Evolutionary conservation across 2,113 vertebrate species (phyloP).

Genomic region (Coregonus clupeaformis): DNA sequence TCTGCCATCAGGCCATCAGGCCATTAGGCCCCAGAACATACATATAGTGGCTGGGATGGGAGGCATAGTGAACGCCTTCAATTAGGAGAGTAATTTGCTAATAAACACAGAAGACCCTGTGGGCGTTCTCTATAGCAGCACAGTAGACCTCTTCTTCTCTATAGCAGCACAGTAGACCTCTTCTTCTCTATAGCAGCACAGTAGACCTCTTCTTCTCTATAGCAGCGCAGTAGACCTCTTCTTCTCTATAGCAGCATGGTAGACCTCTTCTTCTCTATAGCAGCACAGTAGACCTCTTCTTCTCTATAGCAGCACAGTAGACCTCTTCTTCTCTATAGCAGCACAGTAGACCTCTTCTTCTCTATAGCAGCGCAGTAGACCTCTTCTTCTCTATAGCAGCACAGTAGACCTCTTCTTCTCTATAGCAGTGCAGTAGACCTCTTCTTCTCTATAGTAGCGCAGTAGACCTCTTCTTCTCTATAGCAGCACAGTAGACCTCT

Average conservation of each 20-base stretch:
- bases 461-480: too few species aligned
- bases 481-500: slow-evolving; percentile 41
- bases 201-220: slow-evolving; percentile 30
- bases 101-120: slow-evolving; percentile 67
- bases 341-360: background rate
- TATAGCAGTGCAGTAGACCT: slow-evolving; percentile 42
- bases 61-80: slow-evolving; percentile 56
- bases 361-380: slow-evolving; percentile 38
- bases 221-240: background rate
- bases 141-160: too few species aligned
- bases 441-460: slow-evolving; percentile 6
- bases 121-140: slow-evolving; percentile 40
- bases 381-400: slow-evolving; percentile 17
- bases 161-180: background rate
- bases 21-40: slow-evolving; percentile 7
- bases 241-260: slow-evolving; percentile 22
- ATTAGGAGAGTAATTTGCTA: slow-evolving; percentile 76
- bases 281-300: background rate
- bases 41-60: slow-evolving; percentile 22
- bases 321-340: slow-evolving; percentile 30
- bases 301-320: slow-evolving; percentile 29
- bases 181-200: slow-evolving; percentile 20
- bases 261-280: slow-evolving; percentile 30
- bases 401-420: too few species aligned
- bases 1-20: slow-evolving; percentile 7